A percentile compares a stretch with the other conserved stretches of the same genome.
Evolutionary conservation across 1,140 invertebrate genomes (phyloP).

Genomic region (Dendrolimus punctatus): DNA sequence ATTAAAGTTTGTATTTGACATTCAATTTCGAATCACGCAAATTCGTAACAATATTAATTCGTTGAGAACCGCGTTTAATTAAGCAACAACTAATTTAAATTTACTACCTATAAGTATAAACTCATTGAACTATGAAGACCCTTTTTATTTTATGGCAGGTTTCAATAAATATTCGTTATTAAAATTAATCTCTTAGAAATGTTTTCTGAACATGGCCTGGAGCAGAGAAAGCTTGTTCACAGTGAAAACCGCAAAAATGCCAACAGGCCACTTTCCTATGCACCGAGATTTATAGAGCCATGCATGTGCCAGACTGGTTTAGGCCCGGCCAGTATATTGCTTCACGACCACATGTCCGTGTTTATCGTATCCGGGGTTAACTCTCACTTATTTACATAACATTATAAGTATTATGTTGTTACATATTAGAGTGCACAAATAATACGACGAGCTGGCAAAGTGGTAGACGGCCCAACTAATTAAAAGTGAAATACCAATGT

Average conservation of each 20-base stretch:
- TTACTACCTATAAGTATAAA: too few relatives aligned
- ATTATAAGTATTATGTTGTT: too few relatives aligned
- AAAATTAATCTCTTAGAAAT: background rate
- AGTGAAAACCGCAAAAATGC: constrained; percentile 51
- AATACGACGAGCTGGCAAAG: too few relatives aligned
- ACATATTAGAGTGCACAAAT: too few relatives aligned
- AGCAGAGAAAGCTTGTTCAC: constrained; percentile 34
- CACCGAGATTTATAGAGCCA: constrained; percentile 14
- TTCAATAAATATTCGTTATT: background rate
- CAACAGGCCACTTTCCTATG: constrained; percentile 40
- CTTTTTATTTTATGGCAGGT: background rate
- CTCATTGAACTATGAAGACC: too few relatives aligned
- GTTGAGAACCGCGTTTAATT: too few relatives aligned
- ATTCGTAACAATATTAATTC: background rate
- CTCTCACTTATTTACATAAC: too few relatives aligned
- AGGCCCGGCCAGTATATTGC: constrained; percentile 18
- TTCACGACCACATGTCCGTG: background rate
- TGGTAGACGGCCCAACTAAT: too few relatives aligned
- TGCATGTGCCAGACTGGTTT: constrained; percentile 37
- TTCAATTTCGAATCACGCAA: background rate
- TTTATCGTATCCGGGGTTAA: too few relatives aligned
- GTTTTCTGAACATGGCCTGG: constrained; percentile 2
- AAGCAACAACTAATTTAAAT: too few relatives aligned
- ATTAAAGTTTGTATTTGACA: too few relatives aligned
- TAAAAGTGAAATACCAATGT: too few relatives aligned